Evolutionary conservation across 1,140 invertebrate species (phyloP).

Genomic region (Parasteatoda tepidariorum): DNA sequence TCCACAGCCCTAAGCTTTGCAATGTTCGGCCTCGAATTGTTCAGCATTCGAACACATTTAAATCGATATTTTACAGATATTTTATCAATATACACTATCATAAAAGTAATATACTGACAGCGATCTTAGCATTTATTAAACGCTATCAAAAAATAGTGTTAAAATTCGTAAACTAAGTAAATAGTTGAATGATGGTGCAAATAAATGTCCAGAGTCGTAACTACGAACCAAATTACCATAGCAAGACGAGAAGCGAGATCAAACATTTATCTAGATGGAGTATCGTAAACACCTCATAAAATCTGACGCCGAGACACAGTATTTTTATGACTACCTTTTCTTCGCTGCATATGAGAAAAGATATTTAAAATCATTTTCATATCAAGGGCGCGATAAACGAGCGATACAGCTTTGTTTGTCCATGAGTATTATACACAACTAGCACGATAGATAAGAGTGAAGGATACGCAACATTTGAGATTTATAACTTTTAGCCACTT

Average conservation of each 20-base stretch:
- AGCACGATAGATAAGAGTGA: background rate
- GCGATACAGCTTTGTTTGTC: constrained; percentile 25
- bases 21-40: too few species aligned
- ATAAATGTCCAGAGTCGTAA: too few species aligned
- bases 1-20: too few species aligned
- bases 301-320: constrained; percentile 22
- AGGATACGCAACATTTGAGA: background rate
- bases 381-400: constrained; percentile 35
- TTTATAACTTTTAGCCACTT: background rate
- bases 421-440: background rate
- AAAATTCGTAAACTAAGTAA: too few species aligned
- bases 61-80: too few species aligned
- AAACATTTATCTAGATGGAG: constrained; percentile 52
- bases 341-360: constrained; percentile 32
- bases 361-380: constrained; percentile 47
- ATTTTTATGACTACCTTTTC: constrained; percentile 31
- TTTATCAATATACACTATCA: too few species aligned
- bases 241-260: constrained; percentile 26
- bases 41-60: too few species aligned
- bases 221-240: too few species aligned
- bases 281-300: constrained; percentile 53
- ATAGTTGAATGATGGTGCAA: too few species aligned
- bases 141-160: too few species aligned
- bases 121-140: too few species aligned
- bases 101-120: too few species aligned